phyloP scores from a whole-genome alignment of 1,140 invertebrate genomes.

The Pachyrhynchus sulphureomaculatus region DNA sequence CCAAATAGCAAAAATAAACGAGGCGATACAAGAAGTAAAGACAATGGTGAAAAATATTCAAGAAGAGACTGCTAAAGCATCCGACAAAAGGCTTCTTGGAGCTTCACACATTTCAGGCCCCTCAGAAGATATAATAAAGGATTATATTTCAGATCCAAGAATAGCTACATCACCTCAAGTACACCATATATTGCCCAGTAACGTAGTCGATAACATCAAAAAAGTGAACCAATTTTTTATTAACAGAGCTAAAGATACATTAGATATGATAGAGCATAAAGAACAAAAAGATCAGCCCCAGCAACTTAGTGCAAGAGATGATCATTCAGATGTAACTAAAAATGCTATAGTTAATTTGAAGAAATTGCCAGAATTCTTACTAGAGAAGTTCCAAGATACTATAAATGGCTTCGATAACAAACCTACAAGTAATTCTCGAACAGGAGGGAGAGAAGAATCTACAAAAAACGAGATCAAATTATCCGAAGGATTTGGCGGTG shows the following conservation, averaged over 20 bases:
- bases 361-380: slow-evolving; percentile 19
- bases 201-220: slow-evolving; percentile 15
- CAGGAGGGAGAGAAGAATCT: too few species aligned
- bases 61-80: slow-evolving; percentile 16
- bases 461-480: too few species aligned
- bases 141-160: not conserved
- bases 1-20: slow-evolving; percentile 5
- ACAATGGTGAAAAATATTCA: slow-evolving; percentile 19
- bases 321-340: slow-evolving; percentile 16
- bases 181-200: not conserved
- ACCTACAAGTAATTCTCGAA: too few species aligned
- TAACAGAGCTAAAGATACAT: slow-evolving; percentile 18
- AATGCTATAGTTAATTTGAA: slow-evolving; percentile 11
- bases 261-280: slow-evolving; percentile 4
- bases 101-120: not conserved
- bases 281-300: not conserved
- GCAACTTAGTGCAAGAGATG: not conserved
- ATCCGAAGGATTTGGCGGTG: not conserved
- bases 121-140: not conserved
- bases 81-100: slow-evolving; percentile 5
- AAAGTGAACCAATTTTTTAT: slow-evolving; percentile 21
- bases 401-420: slow-evolving; percentile 2
- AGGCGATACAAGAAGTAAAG: slow-evolving; percentile 21
- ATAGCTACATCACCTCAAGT: not conserved
- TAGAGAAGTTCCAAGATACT: slow-evolving; percentile 2